These are phyloP conservation scores for Sitta europaea DNA, from an alignment of 2,113 vertebrate species.

Conservation along the genomic window DNA sequence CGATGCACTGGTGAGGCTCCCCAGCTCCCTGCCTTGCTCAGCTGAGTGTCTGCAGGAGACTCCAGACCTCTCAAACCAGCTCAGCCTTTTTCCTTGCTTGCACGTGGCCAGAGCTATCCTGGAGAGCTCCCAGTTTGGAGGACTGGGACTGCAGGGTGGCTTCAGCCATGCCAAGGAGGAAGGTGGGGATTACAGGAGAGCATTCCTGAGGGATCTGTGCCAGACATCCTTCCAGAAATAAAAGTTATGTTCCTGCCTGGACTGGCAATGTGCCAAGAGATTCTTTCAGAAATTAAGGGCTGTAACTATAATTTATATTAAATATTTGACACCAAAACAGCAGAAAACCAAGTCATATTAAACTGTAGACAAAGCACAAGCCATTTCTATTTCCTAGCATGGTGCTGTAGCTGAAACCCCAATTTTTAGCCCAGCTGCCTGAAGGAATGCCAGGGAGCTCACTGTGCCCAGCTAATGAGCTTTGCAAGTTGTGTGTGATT, in stretches of 20 bases:
- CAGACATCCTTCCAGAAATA: background rate
- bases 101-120: too few species aligned
- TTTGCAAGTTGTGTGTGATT: background rate
- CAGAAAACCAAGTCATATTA: background rate
- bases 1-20: background rate
- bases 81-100: background rate
- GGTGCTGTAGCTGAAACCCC: background rate
- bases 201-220: fast-evolving
- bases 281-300: background rate
- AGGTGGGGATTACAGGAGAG: background rate
- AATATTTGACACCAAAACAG: background rate
- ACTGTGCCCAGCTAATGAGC: background rate
- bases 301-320: background rate
- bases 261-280: background rate
- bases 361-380: fast-evolving
- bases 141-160: too few species aligned
- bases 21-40: background rate
- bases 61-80: background rate
- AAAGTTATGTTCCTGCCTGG: background rate
- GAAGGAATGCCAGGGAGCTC: background rate
- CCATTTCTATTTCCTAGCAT: background rate
- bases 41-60: background rate
- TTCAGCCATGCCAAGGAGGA: fast-evolving
- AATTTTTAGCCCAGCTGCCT: background rate
- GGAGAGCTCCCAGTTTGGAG: background rate